Evolutionary conservation across 1,140 invertebrate genomes (phyloP).

Genomic region (Diorhabda sublineata): DNA sequence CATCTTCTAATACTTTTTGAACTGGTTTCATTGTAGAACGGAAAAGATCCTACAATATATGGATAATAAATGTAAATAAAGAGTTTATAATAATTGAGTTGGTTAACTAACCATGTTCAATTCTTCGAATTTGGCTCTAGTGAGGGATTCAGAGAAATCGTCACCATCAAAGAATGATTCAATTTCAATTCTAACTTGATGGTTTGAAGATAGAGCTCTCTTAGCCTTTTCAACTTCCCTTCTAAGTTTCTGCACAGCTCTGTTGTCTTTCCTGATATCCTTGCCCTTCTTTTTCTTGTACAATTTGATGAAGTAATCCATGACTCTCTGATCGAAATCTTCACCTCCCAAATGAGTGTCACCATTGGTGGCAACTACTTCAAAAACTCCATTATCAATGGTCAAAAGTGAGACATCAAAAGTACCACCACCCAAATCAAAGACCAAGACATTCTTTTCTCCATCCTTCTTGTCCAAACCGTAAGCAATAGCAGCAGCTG

Average conservation of each 20-base stretch:
- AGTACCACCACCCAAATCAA: slow-evolving; percentile 99
- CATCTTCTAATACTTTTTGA: slow-evolving; percentile 93
- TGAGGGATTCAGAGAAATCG: slow-evolving; percentile 98
- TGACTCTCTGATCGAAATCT: slow-evolving; percentile 97
- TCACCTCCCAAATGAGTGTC: slow-evolving; percentile 98
- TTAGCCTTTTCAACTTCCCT: slow-evolving; percentile 98
- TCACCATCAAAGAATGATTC: slow-evolving; percentile 99
- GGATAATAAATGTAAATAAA: slow-evolving; percentile 11
- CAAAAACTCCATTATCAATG: slow-evolving; percentile 95
- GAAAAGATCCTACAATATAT: slow-evolving; percentile 75
- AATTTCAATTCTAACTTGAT: slow-evolving; percentile 97
- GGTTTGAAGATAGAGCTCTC: slow-evolving; percentile 89
- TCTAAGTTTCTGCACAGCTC: slow-evolving; percentile 93
- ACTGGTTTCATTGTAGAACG: slow-evolving; percentile 97
- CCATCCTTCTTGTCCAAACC: slow-evolving; percentile 99
- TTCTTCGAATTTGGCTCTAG: slow-evolving; percentile 98
- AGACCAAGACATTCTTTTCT: slow-evolving; percentile 98
- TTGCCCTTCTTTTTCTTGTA: slow-evolving; percentile 99
- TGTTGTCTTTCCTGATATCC: slow-evolving; percentile 91
- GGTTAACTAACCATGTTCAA: slow-evolving; percentile 77
- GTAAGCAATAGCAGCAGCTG: slow-evolving; percentile 98
- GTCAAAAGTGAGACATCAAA: slow-evolving; percentile 99
- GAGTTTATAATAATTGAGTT: not conserved
- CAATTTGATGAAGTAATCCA: slow-evolving; percentile 98
- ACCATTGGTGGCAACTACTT: slow-evolving; percentile 92